Base-by-base conservation (phyloP, 2,888 invertebrate species). In the Germaria angustata region DNA sequence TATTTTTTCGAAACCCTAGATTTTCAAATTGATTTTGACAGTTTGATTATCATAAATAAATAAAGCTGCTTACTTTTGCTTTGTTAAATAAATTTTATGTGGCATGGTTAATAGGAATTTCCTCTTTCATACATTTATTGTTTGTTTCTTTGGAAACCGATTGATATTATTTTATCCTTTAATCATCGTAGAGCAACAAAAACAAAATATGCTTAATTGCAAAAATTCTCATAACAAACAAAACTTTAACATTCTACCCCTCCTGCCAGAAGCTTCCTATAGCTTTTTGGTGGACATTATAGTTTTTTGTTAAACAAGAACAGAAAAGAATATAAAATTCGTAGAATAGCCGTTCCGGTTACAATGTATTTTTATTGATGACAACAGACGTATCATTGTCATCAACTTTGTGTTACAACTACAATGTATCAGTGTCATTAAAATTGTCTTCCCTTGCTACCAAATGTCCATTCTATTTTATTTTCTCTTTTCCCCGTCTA, bases 201-300 rank as follows among this genome's bases (percentile, higher is more conserved):
- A 79, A 51, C 53, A 79, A 57, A 71, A 7, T 65, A n/a, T 63
- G 59, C 63, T 78, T 82, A 82, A 78, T 78, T 78, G 81, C 78
- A 61, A 63, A 76, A 76, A 72, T 66, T 77, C n/a, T 51, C 20
- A 49, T 13, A 66, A 66, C 11, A 49, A 41, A 72, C 4, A 61
- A 78, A 82, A 82, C 59, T 82, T 79, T 66, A n/a, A n/a, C 34
- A 17, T 20, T 55, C 53, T 22, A 28, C 6, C 6, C 6, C 6
- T 28, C 6, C 6, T 28, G 3, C 28, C 28, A 5, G 3, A 3
- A 28, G 3, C 28, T 6, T 28, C 6, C 28, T 28, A 3, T 28
- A 3, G 3, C 28, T 28, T 41, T 57, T 61, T 57, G 24, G 8
- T 51, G 34, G 49, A 20, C 32, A 59, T 61, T 53, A 69, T 61